Conservation (phyloP, 2,888 invertebrate species). For the Labia minor region DNA sequence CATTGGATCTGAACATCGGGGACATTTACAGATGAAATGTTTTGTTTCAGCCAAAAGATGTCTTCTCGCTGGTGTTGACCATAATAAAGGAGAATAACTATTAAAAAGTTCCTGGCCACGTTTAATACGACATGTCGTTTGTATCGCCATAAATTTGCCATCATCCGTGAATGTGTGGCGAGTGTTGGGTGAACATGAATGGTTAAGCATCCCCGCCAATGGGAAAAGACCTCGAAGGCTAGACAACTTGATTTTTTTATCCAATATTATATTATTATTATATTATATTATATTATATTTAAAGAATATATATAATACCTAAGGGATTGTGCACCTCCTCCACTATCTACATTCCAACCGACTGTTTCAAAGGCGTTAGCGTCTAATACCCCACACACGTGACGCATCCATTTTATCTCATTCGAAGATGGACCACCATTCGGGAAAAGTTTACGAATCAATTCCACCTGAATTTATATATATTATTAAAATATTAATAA, state of each 20-base stretch:
- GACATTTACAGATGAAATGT: constrained; percentile 55
- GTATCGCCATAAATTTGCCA: constrained; percentile 47
- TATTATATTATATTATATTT: no score
- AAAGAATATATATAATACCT: no score
- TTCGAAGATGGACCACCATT: constrained; percentile 36
- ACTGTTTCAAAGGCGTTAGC: constrained; percentile 58
- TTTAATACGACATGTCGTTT: constrained; percentile 47
- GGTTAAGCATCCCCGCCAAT: constrained; percentile 55
- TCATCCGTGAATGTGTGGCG: constrained; percentile 36
- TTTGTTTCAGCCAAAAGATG: constrained; percentile 53
- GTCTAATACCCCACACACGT: constrained; percentile 50
- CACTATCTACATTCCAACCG: constrained; percentile 14
- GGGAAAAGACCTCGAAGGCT: constrained; percentile 55
- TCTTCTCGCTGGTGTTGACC: constrained; percentile 55
- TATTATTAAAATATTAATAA: no score
- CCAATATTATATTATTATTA: no score
- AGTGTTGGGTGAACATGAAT: constrained; percentile 57
- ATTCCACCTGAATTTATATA: constrained; percentile 38
- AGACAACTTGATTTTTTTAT: constrained; percentile 19
- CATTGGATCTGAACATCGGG: constrained; percentile 53
- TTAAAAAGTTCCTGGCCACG: constrained; percentile 53
- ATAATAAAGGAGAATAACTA: constrained; percentile 53
- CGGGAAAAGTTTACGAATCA: constrained; percentile 38
- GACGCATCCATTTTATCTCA: constrained; percentile 48
- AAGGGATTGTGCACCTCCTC: not conserved